phyloP scores from a whole-genome alignment of 2,888 invertebrate species.

The Hypselothyrea guttata region DNA sequence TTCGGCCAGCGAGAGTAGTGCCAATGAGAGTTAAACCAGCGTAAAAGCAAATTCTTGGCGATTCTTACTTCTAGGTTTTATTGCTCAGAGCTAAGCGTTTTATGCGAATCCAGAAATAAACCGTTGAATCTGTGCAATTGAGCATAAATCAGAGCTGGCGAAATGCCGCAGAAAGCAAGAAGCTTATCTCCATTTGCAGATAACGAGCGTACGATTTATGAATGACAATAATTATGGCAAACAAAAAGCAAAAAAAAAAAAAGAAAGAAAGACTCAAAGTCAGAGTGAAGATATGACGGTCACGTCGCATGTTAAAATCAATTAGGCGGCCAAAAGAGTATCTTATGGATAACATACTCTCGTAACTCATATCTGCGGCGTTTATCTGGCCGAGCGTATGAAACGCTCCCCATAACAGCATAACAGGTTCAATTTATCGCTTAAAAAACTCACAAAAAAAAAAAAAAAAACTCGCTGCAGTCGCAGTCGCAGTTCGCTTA shows the following conservation, averaged over 20 bases:
- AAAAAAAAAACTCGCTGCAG: too few relatives aligned
- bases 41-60: too few relatives aligned
- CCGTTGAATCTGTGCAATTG: slow-evolving; percentile 35
- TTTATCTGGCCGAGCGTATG: slow-evolving; percentile 50
- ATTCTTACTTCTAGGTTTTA: too few relatives aligned
- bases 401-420: slow-evolving; percentile 20
- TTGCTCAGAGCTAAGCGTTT: slow-evolving; percentile 1
- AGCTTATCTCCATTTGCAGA: slow-evolving; percentile 45
- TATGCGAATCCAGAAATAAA: slow-evolving; percentile 14
- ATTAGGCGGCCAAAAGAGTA: slow-evolving; percentile 52
- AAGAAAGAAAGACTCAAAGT: background rate
- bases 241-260: slow-evolving; percentile 27
- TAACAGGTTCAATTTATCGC: slow-evolving; percentile 69
- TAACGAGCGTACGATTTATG: slow-evolving; percentile 67
- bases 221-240: slow-evolving; percentile 70
- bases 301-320: slow-evolving; percentile 70
- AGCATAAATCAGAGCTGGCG: slow-evolving; percentile 30
- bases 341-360: slow-evolving; percentile 50
- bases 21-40: too few relatives aligned
- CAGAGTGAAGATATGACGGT: slow-evolving; percentile 32
- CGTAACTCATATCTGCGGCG: slow-evolving; percentile 47
- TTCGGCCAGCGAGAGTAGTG: too few relatives aligned
- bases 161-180: slow-evolving; percentile 13
- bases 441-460: slow-evolving; percentile 11
- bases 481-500: slow-evolving; percentile 44